Conservation (phyloP, 1,140 invertebrate genomes). For the Himalopsyche phryganea region DNA sequence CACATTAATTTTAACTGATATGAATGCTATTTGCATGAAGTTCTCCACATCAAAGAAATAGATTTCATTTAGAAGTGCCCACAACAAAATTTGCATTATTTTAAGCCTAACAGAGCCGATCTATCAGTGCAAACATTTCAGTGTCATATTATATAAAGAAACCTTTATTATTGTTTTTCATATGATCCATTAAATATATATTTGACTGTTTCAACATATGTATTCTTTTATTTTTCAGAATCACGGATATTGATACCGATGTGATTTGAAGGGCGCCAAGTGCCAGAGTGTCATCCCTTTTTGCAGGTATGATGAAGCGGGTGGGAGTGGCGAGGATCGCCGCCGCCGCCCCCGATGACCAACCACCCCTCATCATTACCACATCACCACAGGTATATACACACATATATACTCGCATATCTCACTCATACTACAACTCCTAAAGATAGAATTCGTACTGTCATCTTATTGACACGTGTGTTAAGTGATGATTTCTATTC, state of each 20-base stretch:
- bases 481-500: too few relatives aligned
- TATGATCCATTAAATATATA: too few relatives aligned
- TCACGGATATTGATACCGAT: background rate
- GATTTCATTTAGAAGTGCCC: too few relatives aligned
- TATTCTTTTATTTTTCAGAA: too few relatives aligned
- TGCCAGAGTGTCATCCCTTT: background rate
- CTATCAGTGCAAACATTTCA: background rate
- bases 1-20: too few relatives aligned
- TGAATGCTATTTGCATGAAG: too few relatives aligned
- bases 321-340: conserved; percentile 22
- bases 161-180: background rate
- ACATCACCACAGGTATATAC: conserved; percentile 26
- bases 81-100: background rate
- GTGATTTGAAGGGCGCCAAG: conserved; percentile 17
- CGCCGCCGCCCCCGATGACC: conserved; percentile 23
- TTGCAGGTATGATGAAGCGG: conserved; percentile 25
- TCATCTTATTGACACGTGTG: background rate
- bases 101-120: background rate
- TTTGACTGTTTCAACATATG: too few relatives aligned
- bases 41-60: too few relatives aligned
- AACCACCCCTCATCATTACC: conserved; percentile 29
- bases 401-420: too few relatives aligned
- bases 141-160: background rate
- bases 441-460: too few relatives aligned
- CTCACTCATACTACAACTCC: too few relatives aligned